Percentiles rank a stretch among this genome's conserved stretches.
Conservation (phyloP, 2,888 invertebrate genomes). For the Dioctria rufipes region DNA sequence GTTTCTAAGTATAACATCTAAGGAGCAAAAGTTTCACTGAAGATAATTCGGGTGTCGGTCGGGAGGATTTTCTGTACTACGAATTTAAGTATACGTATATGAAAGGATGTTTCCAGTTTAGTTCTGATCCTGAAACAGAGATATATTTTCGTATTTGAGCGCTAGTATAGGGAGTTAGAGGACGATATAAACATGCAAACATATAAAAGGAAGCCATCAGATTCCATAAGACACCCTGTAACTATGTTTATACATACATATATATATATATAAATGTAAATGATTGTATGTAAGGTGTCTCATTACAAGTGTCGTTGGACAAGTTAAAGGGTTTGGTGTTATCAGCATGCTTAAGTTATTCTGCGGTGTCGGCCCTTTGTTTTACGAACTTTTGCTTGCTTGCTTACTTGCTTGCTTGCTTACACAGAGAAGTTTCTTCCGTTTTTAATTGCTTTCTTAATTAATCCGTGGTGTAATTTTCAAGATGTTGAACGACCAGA, state of each 20-base stretch:
- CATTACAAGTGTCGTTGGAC: conserved; percentile 48
- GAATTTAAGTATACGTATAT: not conserved
- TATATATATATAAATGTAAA: too few relatives aligned
- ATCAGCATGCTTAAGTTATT: conserved; percentile 50
- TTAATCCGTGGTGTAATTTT: conserved; percentile 41
- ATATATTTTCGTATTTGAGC: not conserved
- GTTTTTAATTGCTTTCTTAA: conserved; percentile 54
- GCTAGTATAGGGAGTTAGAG: not conserved
- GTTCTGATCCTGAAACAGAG: not conserved
- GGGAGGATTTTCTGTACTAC: too few relatives aligned
- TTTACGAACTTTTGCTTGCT: conserved; percentile 26
- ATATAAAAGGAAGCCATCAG: not conserved
- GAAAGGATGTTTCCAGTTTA: conserved; percentile 19
- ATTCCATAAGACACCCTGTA: not conserved
- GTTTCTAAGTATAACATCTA: conserved; percentile 22
- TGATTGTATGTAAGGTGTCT: conserved; percentile 12
- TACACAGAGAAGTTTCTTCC: conserved; percentile 30
- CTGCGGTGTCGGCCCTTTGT: conserved; percentile 45
- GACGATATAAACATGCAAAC: not conserved
- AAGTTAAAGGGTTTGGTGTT: conserved; percentile 39
- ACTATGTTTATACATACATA: not conserved
- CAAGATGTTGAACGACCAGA: conserved; percentile 34
- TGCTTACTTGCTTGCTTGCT: not conserved
- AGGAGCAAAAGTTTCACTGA: conserved; percentile 35
- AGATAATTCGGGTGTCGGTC: conserved; percentile 3